A percentile compares a stretch with the other conserved stretches of the same genome.
Evolutionary conservation across 2,797 vertebrate species (phyloP).

Genomic region (Anomalospiza imberbis): DNA sequence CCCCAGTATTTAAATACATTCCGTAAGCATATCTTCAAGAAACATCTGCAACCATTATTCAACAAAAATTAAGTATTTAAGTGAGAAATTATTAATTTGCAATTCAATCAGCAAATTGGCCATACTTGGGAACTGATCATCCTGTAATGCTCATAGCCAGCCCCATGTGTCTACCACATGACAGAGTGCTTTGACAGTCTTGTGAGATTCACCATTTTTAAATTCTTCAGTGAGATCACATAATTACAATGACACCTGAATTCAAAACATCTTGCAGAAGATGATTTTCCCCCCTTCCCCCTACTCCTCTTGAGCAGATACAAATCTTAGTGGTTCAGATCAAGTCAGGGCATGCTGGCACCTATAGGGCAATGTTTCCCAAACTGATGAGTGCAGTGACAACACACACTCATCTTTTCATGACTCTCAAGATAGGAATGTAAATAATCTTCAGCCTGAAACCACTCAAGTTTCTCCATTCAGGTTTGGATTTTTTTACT

Average conservation of each 20-base stretch:
- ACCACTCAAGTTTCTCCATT: neutral
- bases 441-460: neutral
- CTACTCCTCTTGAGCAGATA: neutral
- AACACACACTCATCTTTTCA: neutral
- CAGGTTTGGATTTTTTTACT: neutral
- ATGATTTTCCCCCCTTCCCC: neutral
- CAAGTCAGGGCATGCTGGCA: neutral
- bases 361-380: neutral
- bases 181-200: neutral
- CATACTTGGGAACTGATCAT: neutral
- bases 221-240: neutral
- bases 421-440: neutral
- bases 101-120: neutral
- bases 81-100: neutral
- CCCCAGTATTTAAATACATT: neutral
- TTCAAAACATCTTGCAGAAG: neutral
- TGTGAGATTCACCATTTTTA: neutral
- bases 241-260: neutral
- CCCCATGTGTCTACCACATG: rapidly evolving
- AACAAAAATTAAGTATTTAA: neutral
- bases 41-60: neutral
- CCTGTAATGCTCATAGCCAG: neutral
- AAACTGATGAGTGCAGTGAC: neutral
- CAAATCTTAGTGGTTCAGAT: neutral
- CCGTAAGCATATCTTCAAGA: neutral